Evolutionary conservation across 2,797 vertebrate genomes (phyloP).

Genomic region (Leucoraja ocellata): DNA sequence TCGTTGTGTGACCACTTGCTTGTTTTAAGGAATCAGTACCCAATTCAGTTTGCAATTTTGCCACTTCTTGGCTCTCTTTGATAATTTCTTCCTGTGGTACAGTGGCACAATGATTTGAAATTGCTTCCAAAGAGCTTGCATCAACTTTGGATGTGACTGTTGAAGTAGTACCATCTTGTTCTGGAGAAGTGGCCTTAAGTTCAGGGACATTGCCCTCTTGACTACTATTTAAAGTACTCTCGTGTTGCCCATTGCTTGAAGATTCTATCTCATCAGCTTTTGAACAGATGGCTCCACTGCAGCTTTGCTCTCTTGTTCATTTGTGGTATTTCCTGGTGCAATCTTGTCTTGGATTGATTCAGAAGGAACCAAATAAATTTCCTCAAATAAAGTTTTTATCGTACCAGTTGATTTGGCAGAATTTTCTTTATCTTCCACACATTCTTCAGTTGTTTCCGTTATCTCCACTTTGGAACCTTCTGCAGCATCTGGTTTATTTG

Average conservation of each 20-base stretch:
- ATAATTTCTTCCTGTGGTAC: constrained; percentile 27
- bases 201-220: constrained; percentile 46
- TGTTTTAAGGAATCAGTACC: constrained; percentile 40
- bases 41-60: constrained; percentile 39
- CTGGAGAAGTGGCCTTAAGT: constrained; percentile 38
- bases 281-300: constrained; percentile 47
- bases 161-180: constrained; percentile 40
- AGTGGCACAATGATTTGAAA: constrained; percentile 26
- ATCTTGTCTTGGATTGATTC: constrained; percentile 51
- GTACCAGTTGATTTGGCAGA: constrained; percentile 43
- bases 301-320: constrained; percentile 51
- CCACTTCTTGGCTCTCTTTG: constrained; percentile 40
- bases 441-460: constrained; percentile 43
- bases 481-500: constrained; percentile 44
- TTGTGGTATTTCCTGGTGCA: constrained; percentile 47
- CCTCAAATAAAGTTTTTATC: constrained; percentile 44
- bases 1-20: constrained; percentile 9
- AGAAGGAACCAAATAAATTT: constrained; percentile 45
- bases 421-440: constrained; percentile 42
- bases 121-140: constrained; percentile 35
- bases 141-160: constrained; percentile 42
- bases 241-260: not conserved
- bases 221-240: constrained; percentile 15
- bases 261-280: constrained; percentile 45
- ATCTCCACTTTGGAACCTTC: constrained; percentile 48